Percentiles rank a stretch among this genome's conserved stretches.
Evolutionary conservation across 2,888 invertebrate species (phyloP).

Genomic region (Leptopilina myrica): DNA sequence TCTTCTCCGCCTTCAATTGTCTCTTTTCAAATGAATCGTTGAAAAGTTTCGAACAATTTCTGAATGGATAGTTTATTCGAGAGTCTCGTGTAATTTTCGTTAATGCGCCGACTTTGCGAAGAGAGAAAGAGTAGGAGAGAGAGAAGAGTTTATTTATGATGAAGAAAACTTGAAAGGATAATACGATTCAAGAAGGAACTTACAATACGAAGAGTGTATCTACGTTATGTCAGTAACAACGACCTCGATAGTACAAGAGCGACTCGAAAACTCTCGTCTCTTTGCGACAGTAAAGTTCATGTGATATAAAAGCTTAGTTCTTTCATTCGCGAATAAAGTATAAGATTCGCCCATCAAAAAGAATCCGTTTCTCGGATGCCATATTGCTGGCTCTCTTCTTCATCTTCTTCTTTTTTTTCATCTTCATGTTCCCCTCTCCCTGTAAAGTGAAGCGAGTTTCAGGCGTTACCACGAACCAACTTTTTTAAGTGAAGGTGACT

Average conservation of each 20-base stretch:
- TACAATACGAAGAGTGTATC: conserved; percentile 27
- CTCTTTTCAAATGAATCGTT: not conserved
- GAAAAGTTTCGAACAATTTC: conserved; percentile 13
- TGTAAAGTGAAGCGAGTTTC: conserved; percentile 3
- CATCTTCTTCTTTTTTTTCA: not conserved
- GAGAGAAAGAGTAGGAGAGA: too few relatives aligned
- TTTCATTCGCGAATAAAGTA: conserved; percentile 19
- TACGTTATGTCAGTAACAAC: conserved; percentile 2
- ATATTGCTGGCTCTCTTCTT: conserved; percentile 2
- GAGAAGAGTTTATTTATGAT: conserved; percentile 46
- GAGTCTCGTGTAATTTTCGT: conserved; percentile 42
- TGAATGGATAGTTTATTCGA: not conserved
- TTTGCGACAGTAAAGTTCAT: conserved; percentile 18
- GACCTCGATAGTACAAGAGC: conserved; percentile 7
- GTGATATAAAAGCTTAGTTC: conserved; percentile 30
- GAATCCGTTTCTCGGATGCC: conserved; percentile 18
- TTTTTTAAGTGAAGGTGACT: conserved; percentile 31
- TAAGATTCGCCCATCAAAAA: conserved; percentile 29
- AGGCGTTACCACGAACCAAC: conserved; percentile 13
- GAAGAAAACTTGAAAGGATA: not conserved
- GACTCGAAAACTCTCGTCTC: conserved; percentile 25
- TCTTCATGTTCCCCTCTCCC: too few relatives aligned
- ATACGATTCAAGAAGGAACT: conserved; percentile 25
- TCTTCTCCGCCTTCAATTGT: not conserved
- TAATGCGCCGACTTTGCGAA: conserved; percentile 38